Conservation (phyloP, 2,113 vertebrate species). For the Balaeniceps rex region DNA sequence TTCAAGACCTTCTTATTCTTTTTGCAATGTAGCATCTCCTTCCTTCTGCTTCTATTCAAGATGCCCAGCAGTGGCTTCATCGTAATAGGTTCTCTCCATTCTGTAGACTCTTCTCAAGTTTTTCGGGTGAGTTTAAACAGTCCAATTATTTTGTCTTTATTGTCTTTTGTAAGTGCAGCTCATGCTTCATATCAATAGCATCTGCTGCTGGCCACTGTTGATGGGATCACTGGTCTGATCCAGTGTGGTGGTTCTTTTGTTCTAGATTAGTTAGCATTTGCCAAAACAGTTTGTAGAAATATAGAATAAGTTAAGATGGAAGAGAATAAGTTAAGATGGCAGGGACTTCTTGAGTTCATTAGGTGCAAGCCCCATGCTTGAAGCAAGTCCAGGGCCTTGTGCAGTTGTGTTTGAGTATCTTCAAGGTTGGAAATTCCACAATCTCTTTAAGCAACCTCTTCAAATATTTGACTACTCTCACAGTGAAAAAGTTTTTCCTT, state of each 20-base stretch:
- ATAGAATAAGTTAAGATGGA: background rate
- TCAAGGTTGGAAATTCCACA: background rate
- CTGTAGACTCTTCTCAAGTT: conserved; percentile 90
- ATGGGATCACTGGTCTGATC: background rate
- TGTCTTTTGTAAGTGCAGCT: background rate
- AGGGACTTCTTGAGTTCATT: background rate
- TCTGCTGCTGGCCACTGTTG: background rate
- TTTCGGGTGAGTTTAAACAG: conserved; percentile 81
- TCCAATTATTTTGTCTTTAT: background rate
- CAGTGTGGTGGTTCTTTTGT: background rate
- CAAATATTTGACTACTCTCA: background rate
- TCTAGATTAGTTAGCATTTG: background rate
- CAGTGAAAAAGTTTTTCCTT: background rate
- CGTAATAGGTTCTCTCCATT: conserved; percentile 90
- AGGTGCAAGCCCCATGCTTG: background rate
- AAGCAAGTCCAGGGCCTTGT: background rate
- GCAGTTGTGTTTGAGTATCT: background rate
- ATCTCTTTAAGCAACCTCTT: background rate
- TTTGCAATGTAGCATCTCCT: conserved; percentile 88
- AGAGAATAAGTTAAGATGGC: background rate
- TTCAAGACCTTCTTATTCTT: conserved; percentile 79
- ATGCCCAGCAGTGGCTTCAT: conserved; percentile 92
- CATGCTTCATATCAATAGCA: background rate
- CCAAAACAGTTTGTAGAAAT: background rate
- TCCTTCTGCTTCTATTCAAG: conserved; percentile 85